phyloP scores from a whole-genome alignment of 2,113 vertebrate genomes.

The Charina bottae region DNA sequence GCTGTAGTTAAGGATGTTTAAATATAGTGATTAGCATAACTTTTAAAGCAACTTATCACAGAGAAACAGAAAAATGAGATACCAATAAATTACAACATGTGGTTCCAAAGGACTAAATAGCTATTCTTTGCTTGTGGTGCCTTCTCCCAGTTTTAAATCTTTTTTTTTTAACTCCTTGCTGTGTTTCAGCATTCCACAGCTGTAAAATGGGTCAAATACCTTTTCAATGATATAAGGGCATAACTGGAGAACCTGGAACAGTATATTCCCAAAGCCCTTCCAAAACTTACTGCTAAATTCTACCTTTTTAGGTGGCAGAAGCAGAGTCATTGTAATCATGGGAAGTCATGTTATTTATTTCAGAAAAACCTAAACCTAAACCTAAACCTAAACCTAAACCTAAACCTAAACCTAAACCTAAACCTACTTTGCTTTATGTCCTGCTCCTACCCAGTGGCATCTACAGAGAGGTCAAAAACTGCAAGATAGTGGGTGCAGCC shows the following conservation, averaged over 20 bases:
- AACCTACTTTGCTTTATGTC: not conserved
- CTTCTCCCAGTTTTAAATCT: not conserved
- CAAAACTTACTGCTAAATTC: not conserved
- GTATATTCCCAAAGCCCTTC: not conserved
- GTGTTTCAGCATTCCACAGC: not conserved
- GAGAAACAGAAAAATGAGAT: slow-evolving; percentile 15
- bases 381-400: not conserved
- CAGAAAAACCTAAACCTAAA: not conserved
- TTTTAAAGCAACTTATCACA: not conserved
- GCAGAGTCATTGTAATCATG: not conserved
- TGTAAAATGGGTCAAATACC: not conserved
- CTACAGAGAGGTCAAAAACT: not conserved
- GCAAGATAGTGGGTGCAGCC: not conserved
- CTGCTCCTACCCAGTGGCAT: not conserved
- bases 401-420: not conserved
- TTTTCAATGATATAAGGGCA: not conserved
- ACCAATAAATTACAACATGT: not conserved
- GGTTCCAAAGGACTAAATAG: not conserved
- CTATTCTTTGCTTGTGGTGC: not conserved
- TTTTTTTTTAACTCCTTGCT: not conserved
- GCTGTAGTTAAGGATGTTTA: not conserved
- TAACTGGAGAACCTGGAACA: not conserved
- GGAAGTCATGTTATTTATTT: not conserved
- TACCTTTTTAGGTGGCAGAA: not conserved
- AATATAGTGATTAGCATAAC: not conserved